Percentiles rank a stretch among this genome's conserved stretches.
Conservation (phyloP, 2,113 vertebrate species). For the Okapia johnstoni region DNA sequence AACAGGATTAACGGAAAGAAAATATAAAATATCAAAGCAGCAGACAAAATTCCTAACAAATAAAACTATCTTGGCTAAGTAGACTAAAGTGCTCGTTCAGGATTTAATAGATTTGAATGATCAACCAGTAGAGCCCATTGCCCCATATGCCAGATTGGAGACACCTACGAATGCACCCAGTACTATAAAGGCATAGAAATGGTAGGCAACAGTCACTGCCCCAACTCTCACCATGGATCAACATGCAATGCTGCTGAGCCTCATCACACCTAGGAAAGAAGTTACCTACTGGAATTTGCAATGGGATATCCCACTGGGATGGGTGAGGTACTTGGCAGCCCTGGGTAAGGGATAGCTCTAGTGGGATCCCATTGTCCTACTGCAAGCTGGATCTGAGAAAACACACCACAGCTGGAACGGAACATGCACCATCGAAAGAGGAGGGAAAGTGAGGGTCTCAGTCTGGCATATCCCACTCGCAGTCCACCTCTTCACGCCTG, state of each 20-base stretch:
- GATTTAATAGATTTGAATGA: not conserved
- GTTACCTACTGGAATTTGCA: not conserved
- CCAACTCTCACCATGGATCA: not conserved
- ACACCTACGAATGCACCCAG: not conserved
- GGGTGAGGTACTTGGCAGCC: not conserved
- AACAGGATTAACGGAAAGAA: not conserved
- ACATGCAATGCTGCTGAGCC: not conserved
- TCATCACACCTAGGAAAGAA: not conserved
- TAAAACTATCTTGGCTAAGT: not conserved
- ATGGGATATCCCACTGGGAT: not conserved
- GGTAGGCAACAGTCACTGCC: not conserved
- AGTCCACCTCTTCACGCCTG: not conserved
- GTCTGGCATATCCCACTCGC: not conserved
- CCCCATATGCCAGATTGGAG: not conserved
- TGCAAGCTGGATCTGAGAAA: not conserved
- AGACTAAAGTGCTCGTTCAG: not conserved
- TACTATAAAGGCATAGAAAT: not conserved
- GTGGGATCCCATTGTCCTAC: not conserved
- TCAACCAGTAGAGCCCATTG: not conserved
- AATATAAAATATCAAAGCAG: not conserved
- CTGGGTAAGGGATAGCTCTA: not conserved
- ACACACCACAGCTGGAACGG: not conserved
- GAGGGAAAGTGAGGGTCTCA: not conserved
- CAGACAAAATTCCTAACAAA: not conserved
- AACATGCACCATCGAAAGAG: not conserved